Conservation (phyloP, 2,797 vertebrate species). For the Enteromius unitaeniatus region DNA sequence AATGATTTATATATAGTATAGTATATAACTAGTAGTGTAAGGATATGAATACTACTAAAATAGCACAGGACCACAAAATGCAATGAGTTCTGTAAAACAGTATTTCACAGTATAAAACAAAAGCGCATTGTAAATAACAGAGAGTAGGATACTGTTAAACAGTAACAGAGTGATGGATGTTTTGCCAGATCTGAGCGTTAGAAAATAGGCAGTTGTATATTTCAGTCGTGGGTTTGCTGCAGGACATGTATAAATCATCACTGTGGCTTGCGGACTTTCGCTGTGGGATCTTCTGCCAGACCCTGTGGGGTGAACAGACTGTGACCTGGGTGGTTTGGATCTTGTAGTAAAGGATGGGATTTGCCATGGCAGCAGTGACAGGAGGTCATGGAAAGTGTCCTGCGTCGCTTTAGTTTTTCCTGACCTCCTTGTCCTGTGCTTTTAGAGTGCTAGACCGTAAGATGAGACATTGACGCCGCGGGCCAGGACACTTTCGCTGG, state of each 20-base stretch:
- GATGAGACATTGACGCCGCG: not conserved
- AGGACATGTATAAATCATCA: conserved; percentile 38
- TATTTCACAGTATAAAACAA: not conserved
- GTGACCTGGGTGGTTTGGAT: conserved; percentile 40
- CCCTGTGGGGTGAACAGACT: conserved; percentile 46
- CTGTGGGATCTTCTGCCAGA: conserved; percentile 29
- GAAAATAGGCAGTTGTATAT: conserved; percentile 1
- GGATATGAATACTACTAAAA: not conserved
- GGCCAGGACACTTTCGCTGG: not conserved
- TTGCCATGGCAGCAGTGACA: conserved; percentile 13
- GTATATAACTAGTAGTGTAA: not conserved
- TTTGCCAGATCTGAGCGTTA: not conserved
- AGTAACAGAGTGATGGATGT: not conserved
- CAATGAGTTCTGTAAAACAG: not conserved
- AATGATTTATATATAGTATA: not conserved
- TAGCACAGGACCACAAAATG: not conserved
- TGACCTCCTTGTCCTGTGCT: conserved; percentile 2
- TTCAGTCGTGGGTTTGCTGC: conserved; percentile 14
- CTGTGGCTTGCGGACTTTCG: not conserved
- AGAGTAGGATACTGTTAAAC: not conserved
- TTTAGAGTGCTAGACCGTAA: conserved; percentile 1
- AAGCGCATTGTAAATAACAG: not conserved
- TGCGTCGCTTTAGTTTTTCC: conserved; percentile 7
- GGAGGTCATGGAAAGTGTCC: conserved; percentile 25
- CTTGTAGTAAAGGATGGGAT: conserved; percentile 16